Evolutionary conservation across 1,140 invertebrate species (phyloP).

Genomic region (Drosophila persimilis): DNA sequence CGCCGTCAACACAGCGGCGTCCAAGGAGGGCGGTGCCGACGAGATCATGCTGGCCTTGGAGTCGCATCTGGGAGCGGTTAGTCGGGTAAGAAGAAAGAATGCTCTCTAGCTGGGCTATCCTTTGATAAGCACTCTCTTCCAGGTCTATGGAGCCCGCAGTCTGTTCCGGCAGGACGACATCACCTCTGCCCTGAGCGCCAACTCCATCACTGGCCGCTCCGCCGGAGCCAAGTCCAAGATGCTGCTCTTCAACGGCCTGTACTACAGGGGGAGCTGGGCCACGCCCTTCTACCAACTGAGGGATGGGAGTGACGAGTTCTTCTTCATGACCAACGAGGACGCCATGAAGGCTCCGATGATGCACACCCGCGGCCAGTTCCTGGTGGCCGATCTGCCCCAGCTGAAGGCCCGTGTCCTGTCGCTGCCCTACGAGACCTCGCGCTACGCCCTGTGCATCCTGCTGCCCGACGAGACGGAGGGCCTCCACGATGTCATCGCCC

Average conservation of each 20-base stretch:
- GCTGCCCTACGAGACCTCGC: constrained; percentile 85
- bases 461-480: constrained; percentile 85
- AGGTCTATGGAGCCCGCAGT: constrained; percentile 67
- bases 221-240: constrained; percentile 83
- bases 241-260: constrained; percentile 87
- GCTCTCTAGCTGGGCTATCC: not conserved
- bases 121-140: accelerated
- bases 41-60: constrained; percentile 86
- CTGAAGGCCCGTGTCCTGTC: constrained; percentile 85
- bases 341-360: constrained; percentile 85
- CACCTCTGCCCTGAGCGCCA: constrained; percentile 76
- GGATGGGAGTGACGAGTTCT: constrained; percentile 83
- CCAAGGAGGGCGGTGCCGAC: constrained; percentile 83
- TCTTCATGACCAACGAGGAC: constrained; percentile 85
- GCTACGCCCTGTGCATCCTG: constrained; percentile 85
- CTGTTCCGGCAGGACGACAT: constrained; percentile 78
- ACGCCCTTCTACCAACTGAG: constrained; percentile 67
- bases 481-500: constrained; percentile 76
- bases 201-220: constrained; percentile 74
- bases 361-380: constrained; percentile 84
- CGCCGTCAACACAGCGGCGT: constrained; percentile 83
- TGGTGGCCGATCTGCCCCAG: constrained; percentile 84
- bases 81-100: constrained; percentile 52
- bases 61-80: constrained; percentile 83
- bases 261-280: constrained; percentile 84